These are phyloP conservation scores for Galemys pyrenaicus DNA, from an alignment of 2,113 vertebrate species.

Conservation along the genomic window DNA sequence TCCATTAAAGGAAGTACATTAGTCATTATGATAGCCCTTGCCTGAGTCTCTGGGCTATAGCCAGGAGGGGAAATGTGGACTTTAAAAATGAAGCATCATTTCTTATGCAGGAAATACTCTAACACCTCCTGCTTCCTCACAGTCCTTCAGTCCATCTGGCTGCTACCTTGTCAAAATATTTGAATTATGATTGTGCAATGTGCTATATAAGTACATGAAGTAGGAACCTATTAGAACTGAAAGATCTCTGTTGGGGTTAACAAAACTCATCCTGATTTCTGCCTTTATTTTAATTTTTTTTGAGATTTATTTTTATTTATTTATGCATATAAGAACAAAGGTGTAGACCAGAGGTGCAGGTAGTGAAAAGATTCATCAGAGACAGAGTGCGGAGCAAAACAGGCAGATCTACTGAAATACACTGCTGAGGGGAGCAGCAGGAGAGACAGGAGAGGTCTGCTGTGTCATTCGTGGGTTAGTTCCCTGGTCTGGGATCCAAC, in stretches of 20 bases:
- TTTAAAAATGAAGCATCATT: slow-evolving; percentile 37
- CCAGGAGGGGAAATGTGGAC: neutral
- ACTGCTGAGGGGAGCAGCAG: too few relatives aligned
- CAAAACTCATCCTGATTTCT: neutral
- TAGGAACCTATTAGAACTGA: neutral
- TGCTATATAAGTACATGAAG: neutral
- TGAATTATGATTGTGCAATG: neutral
- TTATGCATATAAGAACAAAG: too few relatives aligned
- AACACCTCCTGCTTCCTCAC: neutral
- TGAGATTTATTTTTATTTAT: too few relatives aligned
- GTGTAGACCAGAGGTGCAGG: too few relatives aligned
- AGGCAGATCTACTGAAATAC: too few relatives aligned
- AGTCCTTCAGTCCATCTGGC: neutral
- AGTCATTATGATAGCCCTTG: neutral
- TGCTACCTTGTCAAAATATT: neutral
- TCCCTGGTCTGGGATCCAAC: too few relatives aligned
- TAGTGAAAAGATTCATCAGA: too few relatives aligned
- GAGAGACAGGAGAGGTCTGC: too few relatives aligned
- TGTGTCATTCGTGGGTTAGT: too few relatives aligned
- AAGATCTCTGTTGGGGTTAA: neutral
- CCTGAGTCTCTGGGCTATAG: neutral
- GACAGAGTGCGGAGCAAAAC: too few relatives aligned
- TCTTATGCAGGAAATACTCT: slow-evolving; percentile 20
- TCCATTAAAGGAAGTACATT: neutral
- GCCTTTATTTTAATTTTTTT: neutral